Evolutionary conservation across 2,113 vertebrate species (phyloP).

Genomic region (Edolisoma coerulescens): DNA sequence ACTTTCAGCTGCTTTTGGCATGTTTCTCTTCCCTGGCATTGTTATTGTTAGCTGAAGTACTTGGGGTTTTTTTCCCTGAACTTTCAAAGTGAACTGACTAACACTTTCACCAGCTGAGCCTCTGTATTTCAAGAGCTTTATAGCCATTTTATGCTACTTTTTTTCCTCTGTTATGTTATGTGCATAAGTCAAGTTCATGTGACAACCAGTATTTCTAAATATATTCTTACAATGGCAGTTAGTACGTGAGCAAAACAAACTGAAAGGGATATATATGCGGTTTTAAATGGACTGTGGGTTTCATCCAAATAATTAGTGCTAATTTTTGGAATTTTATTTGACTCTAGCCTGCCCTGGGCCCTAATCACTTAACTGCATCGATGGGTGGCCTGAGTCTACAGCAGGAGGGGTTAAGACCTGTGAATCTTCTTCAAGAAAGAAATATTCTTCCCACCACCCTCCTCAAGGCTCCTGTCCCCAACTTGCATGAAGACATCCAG

Average conservation of each 20-base stretch:
- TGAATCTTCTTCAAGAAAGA: slow-evolving; percentile 96
- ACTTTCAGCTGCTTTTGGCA: background rate
- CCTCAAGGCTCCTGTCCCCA: slow-evolving; percentile 83
- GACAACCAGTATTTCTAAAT: background rate
- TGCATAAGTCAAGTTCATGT: background rate
- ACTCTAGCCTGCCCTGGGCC: slow-evolving; percentile 72
- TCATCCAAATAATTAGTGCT: background rate
- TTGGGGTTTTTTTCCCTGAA: background rate
- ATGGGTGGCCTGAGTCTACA: slow-evolving; percentile 85
- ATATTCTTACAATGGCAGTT: background rate
- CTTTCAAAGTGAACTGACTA: background rate
- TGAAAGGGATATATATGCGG: background rate
- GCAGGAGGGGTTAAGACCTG: slow-evolving; percentile 85
- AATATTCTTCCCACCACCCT: slow-evolving; percentile 84
- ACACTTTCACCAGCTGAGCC: background rate
- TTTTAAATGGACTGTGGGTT: background rate
- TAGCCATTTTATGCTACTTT: background rate
- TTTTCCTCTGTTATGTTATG: background rate
- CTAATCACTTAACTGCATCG: slow-evolving; percentile 82
- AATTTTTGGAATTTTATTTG: slow-evolving; percentile 7
- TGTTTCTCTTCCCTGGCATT: background rate
- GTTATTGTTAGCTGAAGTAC: background rate
- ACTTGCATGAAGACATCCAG: slow-evolving; percentile 92
- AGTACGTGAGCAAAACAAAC: background rate
- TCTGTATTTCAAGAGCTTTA: background rate